phyloP scores from a whole-genome alignment of 2,113 vertebrate genomes.

The Picathartes gymnocephalus region DNA sequence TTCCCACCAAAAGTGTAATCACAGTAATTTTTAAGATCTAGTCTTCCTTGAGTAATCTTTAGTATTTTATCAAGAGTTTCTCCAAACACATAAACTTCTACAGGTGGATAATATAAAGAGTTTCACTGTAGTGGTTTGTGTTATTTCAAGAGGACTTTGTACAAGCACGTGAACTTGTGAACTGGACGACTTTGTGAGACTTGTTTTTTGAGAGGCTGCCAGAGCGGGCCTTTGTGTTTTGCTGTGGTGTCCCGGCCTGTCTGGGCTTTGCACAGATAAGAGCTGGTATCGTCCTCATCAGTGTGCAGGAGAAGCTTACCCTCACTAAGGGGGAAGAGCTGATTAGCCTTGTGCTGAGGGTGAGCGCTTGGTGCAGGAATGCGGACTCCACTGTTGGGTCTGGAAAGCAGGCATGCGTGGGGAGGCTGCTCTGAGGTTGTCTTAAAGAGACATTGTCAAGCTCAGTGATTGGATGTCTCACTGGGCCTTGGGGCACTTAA shows the following conservation, averaged over 20 bases:
- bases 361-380: not conserved
- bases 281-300: not conserved
- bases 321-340: not conserved
- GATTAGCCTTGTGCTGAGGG: not conserved
- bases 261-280: not conserved
- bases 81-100: not conserved
- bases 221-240: not conserved
- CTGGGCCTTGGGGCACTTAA: not conserved
- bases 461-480: rapidly evolving
- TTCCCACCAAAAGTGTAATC: not conserved
- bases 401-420: not conserved
- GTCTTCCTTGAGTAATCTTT: not conserved
- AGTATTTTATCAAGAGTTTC: not conserved
- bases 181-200: not conserved
- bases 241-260: not conserved
- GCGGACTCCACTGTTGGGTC: not conserved
- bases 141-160: not conserved
- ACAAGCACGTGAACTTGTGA: not conserved
- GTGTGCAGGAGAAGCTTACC: not conserved
- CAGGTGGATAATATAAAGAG: not conserved
- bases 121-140: not conserved
- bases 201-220: not conserved
- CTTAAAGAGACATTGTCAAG: not conserved
- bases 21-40: not conserved
- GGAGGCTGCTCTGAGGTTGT: not conserved